These are phyloP conservation scores for Platichthys stellatus DNA, from an alignment of 2,113 vertebrate genomes.

Conservation along the genomic window DNA sequence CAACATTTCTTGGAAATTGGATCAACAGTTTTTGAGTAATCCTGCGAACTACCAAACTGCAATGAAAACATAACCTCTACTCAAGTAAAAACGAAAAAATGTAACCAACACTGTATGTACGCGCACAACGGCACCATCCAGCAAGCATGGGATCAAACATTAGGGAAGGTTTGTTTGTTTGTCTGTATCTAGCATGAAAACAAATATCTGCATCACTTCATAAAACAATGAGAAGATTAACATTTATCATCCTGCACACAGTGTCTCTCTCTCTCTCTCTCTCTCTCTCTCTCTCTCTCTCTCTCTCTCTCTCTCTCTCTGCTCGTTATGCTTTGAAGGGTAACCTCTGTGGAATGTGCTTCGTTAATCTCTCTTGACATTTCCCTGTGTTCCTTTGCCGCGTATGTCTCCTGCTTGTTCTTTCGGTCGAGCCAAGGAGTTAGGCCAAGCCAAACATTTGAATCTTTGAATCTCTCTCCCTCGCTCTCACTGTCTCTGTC, in stretches of 20 bases:
- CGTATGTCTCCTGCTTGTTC: slow-evolving; percentile 58
- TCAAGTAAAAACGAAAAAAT: neutral
- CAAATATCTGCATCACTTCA: slow-evolving; percentile 16
- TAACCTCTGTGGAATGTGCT: slow-evolving; percentile 74
- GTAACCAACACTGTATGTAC: too few relatives aligned
- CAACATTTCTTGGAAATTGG: too few relatives aligned
- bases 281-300: too few relatives aligned
- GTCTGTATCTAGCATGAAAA: neutral
- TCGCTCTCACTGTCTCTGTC: neutral
- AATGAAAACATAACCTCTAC: too few relatives aligned
- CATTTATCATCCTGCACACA: too few relatives aligned
- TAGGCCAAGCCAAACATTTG: slow-evolving; percentile 59
- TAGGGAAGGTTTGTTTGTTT: neutral
- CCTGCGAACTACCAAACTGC: too few relatives aligned
- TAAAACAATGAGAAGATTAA: too few relatives aligned
- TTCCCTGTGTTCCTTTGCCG: slow-evolving; percentile 65
- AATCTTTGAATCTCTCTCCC: slow-evolving; percentile 27
- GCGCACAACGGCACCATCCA: too few relatives aligned
- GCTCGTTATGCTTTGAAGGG: slow-evolving; percentile 51
- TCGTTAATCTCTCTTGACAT: slow-evolving; percentile 78
- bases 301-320: slow-evolving; percentile 21
- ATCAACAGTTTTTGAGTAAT: too few relatives aligned
- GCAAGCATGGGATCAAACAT: neutral
- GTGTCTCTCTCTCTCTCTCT: too few relatives aligned
- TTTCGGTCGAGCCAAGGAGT: slow-evolving; percentile 52